These are phyloP conservation scores for Calliopsis andreniformis DNA, from an alignment of 1,140 invertebrate genomes.

Conservation along the genomic window DNA sequence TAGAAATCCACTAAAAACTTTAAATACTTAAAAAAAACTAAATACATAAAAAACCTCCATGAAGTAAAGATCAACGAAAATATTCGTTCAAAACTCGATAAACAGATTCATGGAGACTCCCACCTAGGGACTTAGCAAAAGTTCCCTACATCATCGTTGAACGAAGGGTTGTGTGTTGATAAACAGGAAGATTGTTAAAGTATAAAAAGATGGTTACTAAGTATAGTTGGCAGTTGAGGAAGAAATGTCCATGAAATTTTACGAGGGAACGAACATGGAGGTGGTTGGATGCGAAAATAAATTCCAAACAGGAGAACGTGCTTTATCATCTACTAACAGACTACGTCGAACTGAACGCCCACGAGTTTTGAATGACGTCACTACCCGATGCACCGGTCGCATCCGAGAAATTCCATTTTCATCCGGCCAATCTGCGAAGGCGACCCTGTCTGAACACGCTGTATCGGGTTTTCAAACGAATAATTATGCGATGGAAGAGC, in stretches of 20 bases:
- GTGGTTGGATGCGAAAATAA: not conserved
- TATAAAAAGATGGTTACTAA: not conserved
- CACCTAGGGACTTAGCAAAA: too few relatives aligned
- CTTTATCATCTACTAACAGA: constrained; percentile 2
- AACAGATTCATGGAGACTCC: too few relatives aligned
- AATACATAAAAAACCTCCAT: too few relatives aligned
- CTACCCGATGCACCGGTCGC: not conserved
- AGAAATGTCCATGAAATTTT: not conserved
- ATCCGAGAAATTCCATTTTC: constrained; percentile 13
- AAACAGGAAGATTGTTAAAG: not conserved
- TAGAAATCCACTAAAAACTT: too few relatives aligned
- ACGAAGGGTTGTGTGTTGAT: too few relatives aligned
- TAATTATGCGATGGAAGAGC: constrained; percentile 14
- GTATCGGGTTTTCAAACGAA: not conserved
- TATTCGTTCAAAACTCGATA: too few relatives aligned
- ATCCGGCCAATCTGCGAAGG: not conserved
- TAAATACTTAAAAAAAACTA: too few relatives aligned
- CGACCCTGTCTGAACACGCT: not conserved
- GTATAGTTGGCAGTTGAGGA: not conserved
- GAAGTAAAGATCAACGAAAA: too few relatives aligned
- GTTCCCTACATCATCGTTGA: too few relatives aligned
- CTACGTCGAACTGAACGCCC: constrained; percentile 6
- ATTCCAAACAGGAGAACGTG: constrained; percentile 8
- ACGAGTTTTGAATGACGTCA: constrained; percentile 45
- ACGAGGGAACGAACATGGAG: not conserved